phyloP scores from a whole-genome alignment of 1,140 invertebrate genomes.

The Centruroides sculpturatus region DNA sequence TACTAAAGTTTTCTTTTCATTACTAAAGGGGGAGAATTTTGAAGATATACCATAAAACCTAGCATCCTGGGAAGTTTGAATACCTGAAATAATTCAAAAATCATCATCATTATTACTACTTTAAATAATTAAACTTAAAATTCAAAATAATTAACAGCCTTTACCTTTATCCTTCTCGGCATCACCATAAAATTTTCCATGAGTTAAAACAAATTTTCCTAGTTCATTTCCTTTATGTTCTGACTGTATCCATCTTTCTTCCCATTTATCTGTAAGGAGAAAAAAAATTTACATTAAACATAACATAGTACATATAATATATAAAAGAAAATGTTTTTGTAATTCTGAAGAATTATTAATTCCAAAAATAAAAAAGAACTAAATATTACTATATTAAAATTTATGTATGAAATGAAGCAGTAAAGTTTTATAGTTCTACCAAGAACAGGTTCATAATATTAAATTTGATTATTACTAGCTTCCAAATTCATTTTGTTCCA shows the following conservation, averaged over 20 bases:
- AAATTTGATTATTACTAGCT: too few relatives aligned
- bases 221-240: constrained; percentile 86
- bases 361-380: too few relatives aligned
- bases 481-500: too few relatives aligned
- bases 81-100: constrained; percentile 36
- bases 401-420: too few relatives aligned
- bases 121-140: too few relatives aligned
- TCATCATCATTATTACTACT: too few relatives aligned
- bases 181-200: constrained; percentile 95
- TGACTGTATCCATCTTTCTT: constrained; percentile 78
- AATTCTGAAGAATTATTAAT: too few relatives aligned
- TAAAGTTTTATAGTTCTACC: too few relatives aligned
- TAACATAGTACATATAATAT: too few relatives aligned
- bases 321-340: too few relatives aligned
- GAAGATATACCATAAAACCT: constrained; percentile 88
- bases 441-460: too few relatives aligned
- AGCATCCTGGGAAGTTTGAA: constrained; percentile 92
- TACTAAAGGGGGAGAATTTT: constrained; percentile 82
- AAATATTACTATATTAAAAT: too few relatives aligned
- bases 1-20: constrained; percentile 58
- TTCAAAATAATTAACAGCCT: background rate
- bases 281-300: background rate
- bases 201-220: constrained; percentile 77
- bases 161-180: constrained; percentile 81
- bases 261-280: constrained; percentile 59